A percentile compares a stretch with the other conserved stretches of the same genome.
These are phyloP conservation scores for Monopterus albus DNA, from an alignment of 2,113 vertebrate genomes.

Conservation along the genomic window DNA sequence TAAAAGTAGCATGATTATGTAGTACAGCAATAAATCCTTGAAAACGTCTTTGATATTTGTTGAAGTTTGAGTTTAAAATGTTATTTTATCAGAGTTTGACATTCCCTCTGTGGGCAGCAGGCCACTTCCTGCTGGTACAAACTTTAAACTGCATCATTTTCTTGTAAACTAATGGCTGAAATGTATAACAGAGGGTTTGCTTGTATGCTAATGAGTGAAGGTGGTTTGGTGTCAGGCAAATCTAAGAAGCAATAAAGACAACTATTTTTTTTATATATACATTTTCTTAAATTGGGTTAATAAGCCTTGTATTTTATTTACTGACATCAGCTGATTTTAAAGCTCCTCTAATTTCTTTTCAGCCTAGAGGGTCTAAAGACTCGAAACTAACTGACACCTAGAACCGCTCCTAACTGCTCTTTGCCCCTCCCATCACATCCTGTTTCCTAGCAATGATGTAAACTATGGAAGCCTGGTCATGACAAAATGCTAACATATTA, in stretches of 20 bases:
- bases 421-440: too few relatives aligned
- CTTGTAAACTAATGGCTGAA: background rate
- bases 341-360: too few relatives aligned
- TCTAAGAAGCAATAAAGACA: background rate
- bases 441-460: too few relatives aligned
- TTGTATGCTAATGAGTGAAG: too few relatives aligned
- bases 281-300: background rate
- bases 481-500: too few relatives aligned
- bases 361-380: too few relatives aligned
- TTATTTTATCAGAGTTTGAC: background rate
- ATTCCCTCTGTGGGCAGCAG: background rate
- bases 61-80: background rate
- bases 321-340: too few relatives aligned
- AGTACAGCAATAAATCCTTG: background rate
- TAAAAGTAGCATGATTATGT: too few relatives aligned
- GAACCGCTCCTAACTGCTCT: too few relatives aligned
- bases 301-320: background rate
- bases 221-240: background rate
- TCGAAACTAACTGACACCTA: too few relatives aligned
- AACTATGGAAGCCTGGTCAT: too few relatives aligned
- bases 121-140: background rate
- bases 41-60: background rate
- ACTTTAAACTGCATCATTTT: background rate
- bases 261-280: background rate
- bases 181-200: background rate